Evolutionary conservation across 2,888 invertebrate genomes (phyloP).

Genomic region (Acronicta alni): DNA sequence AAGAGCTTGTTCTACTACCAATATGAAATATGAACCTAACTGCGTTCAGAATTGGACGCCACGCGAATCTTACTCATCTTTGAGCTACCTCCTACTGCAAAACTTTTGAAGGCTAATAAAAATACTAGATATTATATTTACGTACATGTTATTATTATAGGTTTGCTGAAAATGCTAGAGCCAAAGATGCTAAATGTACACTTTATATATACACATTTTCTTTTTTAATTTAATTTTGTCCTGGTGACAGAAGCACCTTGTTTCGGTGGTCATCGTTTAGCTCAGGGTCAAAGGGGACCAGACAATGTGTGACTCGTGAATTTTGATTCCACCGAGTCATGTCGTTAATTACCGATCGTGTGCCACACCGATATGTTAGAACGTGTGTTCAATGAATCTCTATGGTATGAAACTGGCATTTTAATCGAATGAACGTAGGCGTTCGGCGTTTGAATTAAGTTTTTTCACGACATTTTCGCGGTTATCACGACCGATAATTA

Average conservation of each 20-base stretch:
- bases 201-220: background rate
- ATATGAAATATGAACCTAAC: conserved; percentile 80
- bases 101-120: conserved; percentile 51
- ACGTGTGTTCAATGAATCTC: conserved; percentile 58
- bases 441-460: conserved; percentile 14
- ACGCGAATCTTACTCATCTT: conserved; percentile 70
- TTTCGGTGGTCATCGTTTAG: conserved; percentile 62
- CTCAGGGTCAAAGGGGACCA: conserved; percentile 60
- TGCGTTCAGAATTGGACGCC: conserved; percentile 68
- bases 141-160: background rate
- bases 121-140: conserved; percentile 5
- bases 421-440: conserved; percentile 44
- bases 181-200: background rate
- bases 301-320: conserved; percentile 74
- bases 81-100: conserved; percentile 56
- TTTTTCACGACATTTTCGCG: conserved; percentile 20
- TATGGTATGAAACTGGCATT: conserved; percentile 48
- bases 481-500: conserved; percentile 14
- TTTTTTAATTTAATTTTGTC: conserved; percentile 44
- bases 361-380: conserved; percentile 54
- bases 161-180: background rate
- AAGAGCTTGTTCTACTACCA: conserved; percentile 65
- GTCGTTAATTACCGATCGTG: conserved; percentile 74
- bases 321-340: conserved; percentile 70
- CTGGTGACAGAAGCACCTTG: conserved; percentile 31